These are phyloP conservation scores for Stenodera caucasica DNA, from an alignment of 2,888 invertebrate species.

Conservation along the genomic window DNA sequence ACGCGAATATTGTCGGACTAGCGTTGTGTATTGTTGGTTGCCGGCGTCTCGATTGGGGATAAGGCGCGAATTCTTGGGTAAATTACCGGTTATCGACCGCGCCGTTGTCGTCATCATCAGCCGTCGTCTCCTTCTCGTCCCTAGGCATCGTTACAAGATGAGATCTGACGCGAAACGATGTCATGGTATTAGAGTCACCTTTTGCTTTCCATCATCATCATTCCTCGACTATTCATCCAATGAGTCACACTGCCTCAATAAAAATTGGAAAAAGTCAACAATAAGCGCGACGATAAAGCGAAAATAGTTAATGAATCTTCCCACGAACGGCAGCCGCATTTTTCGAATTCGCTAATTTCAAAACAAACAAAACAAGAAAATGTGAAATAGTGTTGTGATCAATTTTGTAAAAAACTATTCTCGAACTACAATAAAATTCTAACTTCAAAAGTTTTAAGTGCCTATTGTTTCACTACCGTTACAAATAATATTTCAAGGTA, in stretches of 20 bases:
- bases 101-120: neutral
- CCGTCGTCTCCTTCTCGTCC: neutral
- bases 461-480: conserved; percentile 3
- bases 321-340: neutral
- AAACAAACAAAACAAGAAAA: neutral
- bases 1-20: neutral
- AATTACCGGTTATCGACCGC: conserved; percentile 8
- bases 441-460: neutral
- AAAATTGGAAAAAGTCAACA: too few species aligned
- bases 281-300: neutral
- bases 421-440: neutral
- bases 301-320: neutral
- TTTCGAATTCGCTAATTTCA: neutral
- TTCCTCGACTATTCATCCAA: neutral
- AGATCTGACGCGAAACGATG: conserved; percentile 5
- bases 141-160: neutral
- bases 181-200: conserved; percentile 2
- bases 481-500: neutral
- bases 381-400: too few species aligned
- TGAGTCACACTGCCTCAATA: neutral
- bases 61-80: neutral
- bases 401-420: too few species aligned
- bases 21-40: neutral
- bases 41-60: neutral
- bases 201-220: conserved; percentile 4